phyloP scores from a whole-genome alignment of 2,797 vertebrate genomes.

The Acipenser oxyrinchus region DNA sequence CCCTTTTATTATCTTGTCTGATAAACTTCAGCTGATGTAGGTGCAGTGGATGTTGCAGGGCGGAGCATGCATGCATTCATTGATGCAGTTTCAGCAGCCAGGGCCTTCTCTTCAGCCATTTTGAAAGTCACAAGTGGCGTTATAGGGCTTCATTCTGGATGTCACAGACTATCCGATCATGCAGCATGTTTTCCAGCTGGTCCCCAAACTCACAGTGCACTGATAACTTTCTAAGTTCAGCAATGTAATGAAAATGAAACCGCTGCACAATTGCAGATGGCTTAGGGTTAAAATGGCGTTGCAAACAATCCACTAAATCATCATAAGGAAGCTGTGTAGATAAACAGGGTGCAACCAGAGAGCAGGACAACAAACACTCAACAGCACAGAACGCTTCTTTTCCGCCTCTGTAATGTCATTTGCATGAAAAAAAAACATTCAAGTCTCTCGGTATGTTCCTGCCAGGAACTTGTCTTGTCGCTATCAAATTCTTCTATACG shows the following conservation, averaged over 20 bases:
- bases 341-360: not conserved
- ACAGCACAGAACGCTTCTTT: not conserved
- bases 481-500: not conserved
- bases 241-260: conserved; percentile 1
- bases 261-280: not conserved
- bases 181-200: not conserved
- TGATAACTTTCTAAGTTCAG: not conserved
- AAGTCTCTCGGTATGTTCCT: not conserved
- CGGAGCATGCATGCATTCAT: no score
- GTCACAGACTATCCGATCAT: not conserved
- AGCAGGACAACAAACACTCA: not conserved
- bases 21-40: not conserved
- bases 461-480: not conserved
- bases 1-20: not conserved
- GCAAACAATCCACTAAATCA: not conserved
- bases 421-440: not conserved
- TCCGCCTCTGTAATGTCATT: not conserved
- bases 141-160: no score
- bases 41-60: not conserved
- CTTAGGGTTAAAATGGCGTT: not conserved
- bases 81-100: no score
- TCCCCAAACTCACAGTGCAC: not conserved
- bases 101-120: not conserved
- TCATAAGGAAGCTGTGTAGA: not conserved
- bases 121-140: no score